A percentile compares a stretch with the other conserved stretches of the same genome.
Evolutionary conservation across 2,888 invertebrate species (phyloP).

Genomic region (Quadriops clusia): DNA sequence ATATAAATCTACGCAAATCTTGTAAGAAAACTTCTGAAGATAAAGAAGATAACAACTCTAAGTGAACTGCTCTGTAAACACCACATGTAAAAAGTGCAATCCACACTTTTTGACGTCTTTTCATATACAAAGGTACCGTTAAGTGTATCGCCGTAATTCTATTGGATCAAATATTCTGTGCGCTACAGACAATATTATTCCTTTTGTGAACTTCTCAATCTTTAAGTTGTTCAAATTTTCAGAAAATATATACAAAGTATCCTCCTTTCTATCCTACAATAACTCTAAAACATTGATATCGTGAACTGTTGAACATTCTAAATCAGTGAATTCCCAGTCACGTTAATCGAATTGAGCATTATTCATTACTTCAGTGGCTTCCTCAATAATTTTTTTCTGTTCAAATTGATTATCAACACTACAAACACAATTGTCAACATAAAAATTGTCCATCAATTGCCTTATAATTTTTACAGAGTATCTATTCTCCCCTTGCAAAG

Average conservation of each 20-base stretch:
- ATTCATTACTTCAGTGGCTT: constrained; percentile 6
- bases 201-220: constrained; percentile 1
- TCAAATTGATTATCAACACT: too few relatives aligned
- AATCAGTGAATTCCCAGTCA: constrained; percentile 6
- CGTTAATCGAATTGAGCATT: constrained; percentile 2
- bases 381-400: constrained; percentile 6
- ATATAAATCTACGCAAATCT: constrained; percentile 13
- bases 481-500: neutral
- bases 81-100: constrained; percentile 29
- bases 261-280: constrained; percentile 3
- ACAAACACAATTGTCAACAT: constrained; percentile 20
- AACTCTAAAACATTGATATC: constrained; percentile 2
- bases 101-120: constrained; percentile 19
- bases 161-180: constrained; percentile 7
- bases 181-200: constrained; percentile 6
- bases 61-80: constrained; percentile 25
- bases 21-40: constrained; percentile 22
- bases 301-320: neutral
- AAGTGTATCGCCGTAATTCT: constrained; percentile 24
- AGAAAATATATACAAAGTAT: constrained; percentile 3
- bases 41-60: constrained; percentile 24
- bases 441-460: constrained; percentile 14
- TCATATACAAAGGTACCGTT: constrained; percentile 25
- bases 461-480: constrained; percentile 8
- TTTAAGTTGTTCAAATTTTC: neutral